Evolutionary conservation across 2,797 vertebrate genomes (phyloP).

Genomic region (Anguilla anguilla): DNA sequence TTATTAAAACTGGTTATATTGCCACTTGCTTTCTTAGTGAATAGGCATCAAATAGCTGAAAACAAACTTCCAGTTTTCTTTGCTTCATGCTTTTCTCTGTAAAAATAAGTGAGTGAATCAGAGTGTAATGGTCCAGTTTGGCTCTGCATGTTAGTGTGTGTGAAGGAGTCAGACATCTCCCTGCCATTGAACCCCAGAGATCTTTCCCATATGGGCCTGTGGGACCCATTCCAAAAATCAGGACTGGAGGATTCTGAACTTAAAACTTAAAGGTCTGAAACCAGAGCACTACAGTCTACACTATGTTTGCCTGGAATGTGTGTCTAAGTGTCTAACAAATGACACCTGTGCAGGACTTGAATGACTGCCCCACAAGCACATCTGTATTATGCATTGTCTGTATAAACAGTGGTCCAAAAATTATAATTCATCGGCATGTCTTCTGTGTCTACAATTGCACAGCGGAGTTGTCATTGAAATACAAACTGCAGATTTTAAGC

Average conservation of each 20-base stretch:
- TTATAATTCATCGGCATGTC: neutral
- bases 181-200: neutral
- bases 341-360: neutral
- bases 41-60: neutral
- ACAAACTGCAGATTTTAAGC: neutral
- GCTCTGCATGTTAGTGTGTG: neutral
- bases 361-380: neutral
- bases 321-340: slow-evolving; percentile 8
- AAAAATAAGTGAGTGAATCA: neutral
- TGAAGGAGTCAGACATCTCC: neutral
- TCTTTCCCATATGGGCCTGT: neutral
- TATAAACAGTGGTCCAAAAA: neutral
- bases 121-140: neutral
- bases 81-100: neutral
- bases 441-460: neutral
- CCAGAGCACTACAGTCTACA: too few relatives aligned
- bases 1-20: neutral
- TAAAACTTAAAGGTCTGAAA: neutral
- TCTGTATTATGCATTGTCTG: neutral
- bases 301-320: slow-evolving; percentile 1
- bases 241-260: neutral
- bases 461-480: neutral
- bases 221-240: neutral
- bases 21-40: neutral
- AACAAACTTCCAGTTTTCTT: neutral